A percentile compares a stretch with the other conserved stretches of the same genome.
Evolutionary conservation across 2,888 invertebrate species (phyloP).

Genomic region (Habroteleia sp.): DNA sequence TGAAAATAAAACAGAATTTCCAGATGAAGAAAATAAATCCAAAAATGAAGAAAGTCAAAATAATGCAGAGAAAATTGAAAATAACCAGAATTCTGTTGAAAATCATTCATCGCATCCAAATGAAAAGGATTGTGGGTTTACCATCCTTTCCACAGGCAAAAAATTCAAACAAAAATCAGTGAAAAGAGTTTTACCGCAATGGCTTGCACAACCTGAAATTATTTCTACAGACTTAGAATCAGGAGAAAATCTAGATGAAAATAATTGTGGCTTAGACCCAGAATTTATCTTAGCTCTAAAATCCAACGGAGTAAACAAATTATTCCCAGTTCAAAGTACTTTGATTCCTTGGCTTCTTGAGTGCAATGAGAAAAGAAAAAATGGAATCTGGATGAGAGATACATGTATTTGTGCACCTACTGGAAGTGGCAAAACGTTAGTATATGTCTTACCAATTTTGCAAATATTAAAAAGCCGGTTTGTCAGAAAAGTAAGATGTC

Average conservation of each 20-base stretch:
- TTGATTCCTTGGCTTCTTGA: constrained; percentile 89
- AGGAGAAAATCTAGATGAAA: constrained; percentile 81
- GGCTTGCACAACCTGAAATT: constrained; percentile 91
- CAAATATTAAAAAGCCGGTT: constrained; percentile 85
- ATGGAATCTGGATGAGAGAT: constrained; percentile 89
- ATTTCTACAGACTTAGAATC: constrained; percentile 87
- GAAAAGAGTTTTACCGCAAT: constrained; percentile 90
- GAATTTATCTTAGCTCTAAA: constrained; percentile 85
- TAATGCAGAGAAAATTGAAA: constrained; percentile 3
- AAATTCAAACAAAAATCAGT: constrained; percentile 80
- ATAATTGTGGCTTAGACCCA: constrained; percentile 84
- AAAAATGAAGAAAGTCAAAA: neutral
- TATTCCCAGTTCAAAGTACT: constrained; percentile 93
- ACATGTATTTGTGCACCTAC: constrained; percentile 98
- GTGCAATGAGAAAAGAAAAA: constrained; percentile 83
- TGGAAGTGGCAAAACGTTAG: constrained; percentile 97
- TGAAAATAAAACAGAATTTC: no score
- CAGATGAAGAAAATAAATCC: no score
- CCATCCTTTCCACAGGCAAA: constrained; percentile 80
- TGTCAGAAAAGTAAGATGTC: constrained; percentile 87
- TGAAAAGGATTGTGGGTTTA: constrained; percentile 67
- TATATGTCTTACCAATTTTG: constrained; percentile 95
- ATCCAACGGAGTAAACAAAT: constrained; percentile 86
- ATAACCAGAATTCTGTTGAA: no score
- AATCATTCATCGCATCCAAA: constrained; percentile 8